Base-by-base conservation (phyloP, 2,797 vertebrate species). In the Tangara arthus region DNA sequence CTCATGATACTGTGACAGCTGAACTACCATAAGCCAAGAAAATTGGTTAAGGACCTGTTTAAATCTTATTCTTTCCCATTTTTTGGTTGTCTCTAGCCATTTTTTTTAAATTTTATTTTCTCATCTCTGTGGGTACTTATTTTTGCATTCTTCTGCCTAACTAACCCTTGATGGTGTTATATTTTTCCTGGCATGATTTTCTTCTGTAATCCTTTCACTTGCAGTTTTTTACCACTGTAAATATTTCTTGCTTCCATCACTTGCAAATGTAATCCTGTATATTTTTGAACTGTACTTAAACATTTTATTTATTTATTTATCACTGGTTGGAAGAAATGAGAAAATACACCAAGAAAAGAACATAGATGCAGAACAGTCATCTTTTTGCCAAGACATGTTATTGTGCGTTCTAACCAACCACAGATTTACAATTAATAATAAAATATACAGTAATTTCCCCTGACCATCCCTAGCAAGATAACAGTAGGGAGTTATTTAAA, bases 401-500 rank as follows among this genome's bases (percentile, higher is more conserved):
- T 39, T 59, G 5, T 24, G 18, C 52, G 13, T 64, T 89, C 88
- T 66, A 84, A 30, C 26, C 12, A 22, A 79, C 9, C 18, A 53
- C 30, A 89, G 63, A 50, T 87, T 94, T 89, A 79, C 22, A 89
- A 56, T 89, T 93, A 79, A 70, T 32, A 46, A 2, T 70, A 44
- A 76, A 87, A 34, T 63, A 70, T 32, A 64, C 35, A 83, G 42
- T 13, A 79, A 42, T 78, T 87, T 87, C 34, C 55, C 46, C 82
- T 85, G 65, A 70, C 87, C 32, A 59, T 79, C 20, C 11, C 16
- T 83, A 84, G 53, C 11, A 94, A 22, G 12, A 42, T 73, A 90
- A 49, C 30, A 77, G 37, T 53, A 87, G 47, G 53, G 69, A 88
- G n/a, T 50, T 90, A 84, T 66, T 82, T 85, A 75, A 95, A 90